Evolutionary conservation across 2,888 invertebrate genomes (phyloP), one percentile per base, ranked within the genome.

Genomic region (Sialis lutaria): DNA sequence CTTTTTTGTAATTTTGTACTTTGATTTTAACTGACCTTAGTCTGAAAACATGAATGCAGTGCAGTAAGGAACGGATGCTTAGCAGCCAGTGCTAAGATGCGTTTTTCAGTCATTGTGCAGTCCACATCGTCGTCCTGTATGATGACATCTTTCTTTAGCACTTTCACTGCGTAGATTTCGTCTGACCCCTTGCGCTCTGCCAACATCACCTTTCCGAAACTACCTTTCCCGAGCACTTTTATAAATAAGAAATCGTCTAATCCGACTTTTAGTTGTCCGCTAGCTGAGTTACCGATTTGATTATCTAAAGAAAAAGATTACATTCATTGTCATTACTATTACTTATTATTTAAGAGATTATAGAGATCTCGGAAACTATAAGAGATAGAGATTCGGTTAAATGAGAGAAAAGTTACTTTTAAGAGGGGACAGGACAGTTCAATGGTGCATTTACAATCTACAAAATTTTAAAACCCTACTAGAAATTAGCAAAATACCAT

Each of bases 51-150:
- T 61, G 86, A 92, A 74, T 92, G 90, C 58, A 97, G 76, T 57
- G 95, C 95, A 53, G 96, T 96, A 53, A 97, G 79, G 73, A 97
- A 97, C 48, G 97, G 97, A 72, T 97, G 97, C 53, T 85, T 86
- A 51, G 96, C 96, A n/a, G 96, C 92, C 60, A 97, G 73, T 46
- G 92, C 90, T 58, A 97, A 74, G 64, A 97, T 96, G 60, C 96
- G 77, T 63, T 96, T 95, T 69, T 97, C 97, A 51, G 95, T 95
- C 83, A 97, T 92, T 48, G 96, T 97, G 68, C 96, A 97, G 67
- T 97, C 97, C 48, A 97, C 96, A 70, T 97, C 97, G 66, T 98
- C 97, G 67, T 97, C 96, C 70, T 96, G 95, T 59, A 96, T 85
- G 55, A 97, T 97, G 39, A 91, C 91, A 70, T 95, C 93, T 68